phyloP scores from a whole-genome alignment of 2,888 invertebrate species.

The Hymenopus coronatus region DNA sequence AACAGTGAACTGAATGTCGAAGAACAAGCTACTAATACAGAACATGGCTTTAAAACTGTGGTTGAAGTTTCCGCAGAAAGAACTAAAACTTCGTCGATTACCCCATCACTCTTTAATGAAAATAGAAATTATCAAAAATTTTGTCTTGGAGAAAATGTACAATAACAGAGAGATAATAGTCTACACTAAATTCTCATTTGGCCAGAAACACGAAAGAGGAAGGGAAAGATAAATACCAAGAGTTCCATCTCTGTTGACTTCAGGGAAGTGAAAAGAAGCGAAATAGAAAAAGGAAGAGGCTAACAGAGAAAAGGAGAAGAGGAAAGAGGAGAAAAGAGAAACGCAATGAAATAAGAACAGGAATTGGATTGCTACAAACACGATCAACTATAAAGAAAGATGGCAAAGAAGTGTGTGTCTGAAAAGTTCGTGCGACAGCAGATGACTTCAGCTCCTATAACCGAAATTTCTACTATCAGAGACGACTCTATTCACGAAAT shows the following conservation, averaged over 20 bases:
- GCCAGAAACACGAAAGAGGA: not conserved
- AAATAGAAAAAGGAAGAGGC: not conserved
- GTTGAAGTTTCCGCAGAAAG: not conserved
- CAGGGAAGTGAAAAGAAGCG: not conserved
- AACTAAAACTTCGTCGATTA: not conserved
- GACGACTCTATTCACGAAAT: not conserved
- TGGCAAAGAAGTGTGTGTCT: not conserved
- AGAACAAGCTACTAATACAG: too few species aligned
- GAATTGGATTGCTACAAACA: not conserved
- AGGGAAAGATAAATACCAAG: not conserved
- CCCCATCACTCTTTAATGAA: not conserved
- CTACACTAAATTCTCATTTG: not conserved
- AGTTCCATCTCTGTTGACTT: constrained; percentile 1
- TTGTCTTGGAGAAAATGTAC: not conserved
- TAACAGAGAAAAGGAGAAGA: not conserved
- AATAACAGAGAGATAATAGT: not conserved
- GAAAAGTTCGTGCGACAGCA: not conserved
- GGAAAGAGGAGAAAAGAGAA: not conserved
- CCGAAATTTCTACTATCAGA: not conserved
- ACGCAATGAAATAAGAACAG: not conserved
- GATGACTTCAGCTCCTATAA: not conserved
- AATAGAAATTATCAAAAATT: not conserved
- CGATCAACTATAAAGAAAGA: not conserved
- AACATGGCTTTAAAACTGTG: not conserved
- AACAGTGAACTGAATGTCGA: too few species aligned